Evolutionary conservation across 1,140 invertebrate species (phyloP).

Genomic region (Gryllus bimaculatus): DNA sequence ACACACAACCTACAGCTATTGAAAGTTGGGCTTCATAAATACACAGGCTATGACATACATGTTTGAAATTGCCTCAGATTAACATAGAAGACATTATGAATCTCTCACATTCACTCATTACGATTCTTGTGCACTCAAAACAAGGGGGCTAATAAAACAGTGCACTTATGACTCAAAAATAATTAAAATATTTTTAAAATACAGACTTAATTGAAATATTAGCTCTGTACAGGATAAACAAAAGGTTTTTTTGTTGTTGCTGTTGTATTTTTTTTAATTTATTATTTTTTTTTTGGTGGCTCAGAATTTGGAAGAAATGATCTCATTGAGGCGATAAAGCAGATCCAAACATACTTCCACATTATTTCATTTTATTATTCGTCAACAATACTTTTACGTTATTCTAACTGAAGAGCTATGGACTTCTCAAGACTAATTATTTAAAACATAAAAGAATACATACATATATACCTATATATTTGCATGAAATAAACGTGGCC

Average conservation of each 20-base stretch:
- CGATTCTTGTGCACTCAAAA: conserved; percentile 16
- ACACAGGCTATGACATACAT: conserved; percentile 19
- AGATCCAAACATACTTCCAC: conserved; percentile 7
- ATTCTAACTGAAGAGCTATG: conserved; percentile 16
- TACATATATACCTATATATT: conserved; percentile 2
- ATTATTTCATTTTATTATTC: conserved; percentile 17
- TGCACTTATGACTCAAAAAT: conserved; percentile 6
- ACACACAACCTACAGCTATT: conserved; percentile 15
- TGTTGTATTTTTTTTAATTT: background rate
- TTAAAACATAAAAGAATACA: conserved; percentile 7
- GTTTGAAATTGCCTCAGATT: conserved; percentile 15
- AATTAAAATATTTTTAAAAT: background rate
- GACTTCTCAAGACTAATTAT: conserved; percentile 21
- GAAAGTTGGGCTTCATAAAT: conserved; percentile 16
- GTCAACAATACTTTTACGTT: conserved; percentile 22
- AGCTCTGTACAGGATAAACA: conserved; percentile 6
- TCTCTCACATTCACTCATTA: conserved; percentile 8
- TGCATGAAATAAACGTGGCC: conserved; percentile 2
- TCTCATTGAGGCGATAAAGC: conserved; percentile 10
- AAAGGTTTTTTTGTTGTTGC: background rate
- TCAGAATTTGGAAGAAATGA: background rate
- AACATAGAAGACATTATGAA: background rate
- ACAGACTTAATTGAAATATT: conserved; percentile 8
- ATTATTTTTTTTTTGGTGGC: background rate
- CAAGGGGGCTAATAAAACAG: conserved; percentile 20